Percentiles rank a stretch among this genome's conserved stretches.
These are phyloP conservation scores for Octopus bimaculoides DNA, from an alignment of 1,140 invertebrate species.

Conservation along the genomic window DNA sequence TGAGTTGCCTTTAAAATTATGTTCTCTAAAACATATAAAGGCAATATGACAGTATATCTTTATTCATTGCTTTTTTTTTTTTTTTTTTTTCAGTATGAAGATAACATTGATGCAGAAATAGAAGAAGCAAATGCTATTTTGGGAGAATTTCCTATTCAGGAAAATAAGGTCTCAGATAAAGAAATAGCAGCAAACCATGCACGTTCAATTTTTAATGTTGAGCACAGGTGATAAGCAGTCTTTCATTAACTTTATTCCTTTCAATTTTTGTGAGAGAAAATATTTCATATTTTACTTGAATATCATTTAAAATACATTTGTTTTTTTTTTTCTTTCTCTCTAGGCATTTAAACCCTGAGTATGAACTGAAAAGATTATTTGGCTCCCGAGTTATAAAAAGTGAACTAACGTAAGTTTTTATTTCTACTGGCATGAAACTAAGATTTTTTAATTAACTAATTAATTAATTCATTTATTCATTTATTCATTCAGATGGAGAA, in stretches of 20 bases:
- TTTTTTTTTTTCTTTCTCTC: constrained; percentile 16
- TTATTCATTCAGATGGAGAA: too few relatives aligned
- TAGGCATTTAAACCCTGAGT: constrained; percentile 77
- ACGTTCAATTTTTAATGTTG: constrained; percentile 41
- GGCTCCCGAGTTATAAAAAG: constrained; percentile 75
- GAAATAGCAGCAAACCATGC: background rate
- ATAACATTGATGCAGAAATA: constrained; percentile 73
- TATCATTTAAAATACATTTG: background rate
- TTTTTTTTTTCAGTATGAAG: constrained; percentile 56
- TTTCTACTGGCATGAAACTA: background rate
- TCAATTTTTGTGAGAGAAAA: background rate
- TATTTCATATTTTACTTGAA: constrained; percentile 10
- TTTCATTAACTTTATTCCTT: background rate
- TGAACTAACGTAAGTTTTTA: constrained; percentile 62
- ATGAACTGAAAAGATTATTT: constrained; percentile 83
- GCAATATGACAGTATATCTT: background rate
- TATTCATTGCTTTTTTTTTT: background rate
- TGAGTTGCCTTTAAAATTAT: too few relatives aligned
- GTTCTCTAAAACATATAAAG: background rate
- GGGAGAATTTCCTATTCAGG: constrained; percentile 57
- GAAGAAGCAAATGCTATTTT: constrained; percentile 72
- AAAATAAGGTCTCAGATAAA: too few relatives aligned
- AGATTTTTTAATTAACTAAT: too few relatives aligned
- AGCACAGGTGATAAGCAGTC: constrained; percentile 39
- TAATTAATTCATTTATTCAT: too few relatives aligned